Conservation (phyloP, 2,888 invertebrate genomes). For the Epirrhoe alternata region DNA sequence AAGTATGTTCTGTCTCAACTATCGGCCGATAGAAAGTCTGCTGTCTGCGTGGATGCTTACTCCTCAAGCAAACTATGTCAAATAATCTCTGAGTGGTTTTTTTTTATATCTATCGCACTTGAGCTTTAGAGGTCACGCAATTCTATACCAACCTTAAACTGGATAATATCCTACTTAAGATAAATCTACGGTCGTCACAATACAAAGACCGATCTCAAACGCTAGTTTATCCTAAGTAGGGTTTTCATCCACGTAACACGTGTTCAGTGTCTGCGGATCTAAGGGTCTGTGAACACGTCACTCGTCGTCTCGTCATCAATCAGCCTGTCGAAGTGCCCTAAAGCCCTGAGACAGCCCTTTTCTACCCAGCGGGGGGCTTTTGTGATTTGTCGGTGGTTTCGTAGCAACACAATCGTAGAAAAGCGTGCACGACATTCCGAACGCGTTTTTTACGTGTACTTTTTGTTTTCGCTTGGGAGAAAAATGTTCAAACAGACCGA, state of each 20-base stretch:
- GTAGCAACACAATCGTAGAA: background rate
- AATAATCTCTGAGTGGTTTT: background rate
- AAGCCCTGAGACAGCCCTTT: constrained; percentile 33
- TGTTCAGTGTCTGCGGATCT: constrained; percentile 10
- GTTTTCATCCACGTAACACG: constrained; percentile 18
- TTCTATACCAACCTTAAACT: background rate
- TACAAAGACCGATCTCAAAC: constrained; percentile 19
- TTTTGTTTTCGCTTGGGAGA: background rate
- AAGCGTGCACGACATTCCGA: background rate
- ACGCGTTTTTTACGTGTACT: background rate
- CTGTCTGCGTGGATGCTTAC: no score
- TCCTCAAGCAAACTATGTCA: no score
- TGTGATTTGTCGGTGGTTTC: constrained; percentile 13
- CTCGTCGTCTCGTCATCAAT: constrained; percentile 38
- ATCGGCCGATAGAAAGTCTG: no score
- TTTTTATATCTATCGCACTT: background rate
- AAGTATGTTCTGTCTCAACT: no score
- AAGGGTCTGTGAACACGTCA: constrained; percentile 25
- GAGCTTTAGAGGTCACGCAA: background rate
- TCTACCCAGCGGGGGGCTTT: constrained; percentile 18
- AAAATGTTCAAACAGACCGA: constrained; percentile 5
- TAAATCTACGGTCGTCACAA: background rate
- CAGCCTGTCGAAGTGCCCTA: constrained; percentile 37
- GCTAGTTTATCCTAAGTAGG: constrained; percentile 29
- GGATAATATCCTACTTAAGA: background rate